Evolutionary conservation across 2,888 invertebrate genomes (phyloP), one percentile per base, ranked within the genome.

Genomic region (Ypsolopha sequella): DNA sequence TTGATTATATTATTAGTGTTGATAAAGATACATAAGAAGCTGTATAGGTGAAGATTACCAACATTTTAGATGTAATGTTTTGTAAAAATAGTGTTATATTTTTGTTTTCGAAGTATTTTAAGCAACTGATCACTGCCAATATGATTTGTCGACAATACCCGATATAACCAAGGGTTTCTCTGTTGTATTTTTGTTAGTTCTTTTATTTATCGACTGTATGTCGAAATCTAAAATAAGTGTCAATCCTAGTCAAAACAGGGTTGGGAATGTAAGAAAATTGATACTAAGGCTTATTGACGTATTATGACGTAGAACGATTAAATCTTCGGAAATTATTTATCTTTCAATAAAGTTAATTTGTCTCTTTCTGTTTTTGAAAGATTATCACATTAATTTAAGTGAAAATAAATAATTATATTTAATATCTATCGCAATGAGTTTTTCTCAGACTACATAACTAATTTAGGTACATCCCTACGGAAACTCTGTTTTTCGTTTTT

Each of bases 201-300:
- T 53, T 36, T 34, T 52, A 54, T 51, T 55, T 53, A 43, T 49
- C 47, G 36, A 49, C 41, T 49, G 14, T 39, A n/a, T 24, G 39
- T 34, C 8, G 14, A 36, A 34, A 36, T 14, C 43, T 43, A 24
- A 34, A n/a, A 47, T 43, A 75, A 67, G 76, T 75, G 73, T 74
- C 85, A 81, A 81, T 84, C 85, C 85, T 85, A 85, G 85, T 85
- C 85, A 84, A 66, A 64, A 74, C 79, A 80, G 82, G 85, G 82
- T 84, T 85, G 82, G 78, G 73, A 76, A 70, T 62, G 54, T 60
- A 45, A 33, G 50, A 53, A 60, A 61, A 55, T 55, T 7, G 7
- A 11, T 36, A 36, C 6, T 13, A 38, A 11, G 24, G 43, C 43
- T 43, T 24, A 13, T 9, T 8, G 13, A 43, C 11, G 6, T 43